phyloP scores from a whole-genome alignment of 2,888 invertebrate species.

The Amblyjoppa fuscipennis region DNA sequence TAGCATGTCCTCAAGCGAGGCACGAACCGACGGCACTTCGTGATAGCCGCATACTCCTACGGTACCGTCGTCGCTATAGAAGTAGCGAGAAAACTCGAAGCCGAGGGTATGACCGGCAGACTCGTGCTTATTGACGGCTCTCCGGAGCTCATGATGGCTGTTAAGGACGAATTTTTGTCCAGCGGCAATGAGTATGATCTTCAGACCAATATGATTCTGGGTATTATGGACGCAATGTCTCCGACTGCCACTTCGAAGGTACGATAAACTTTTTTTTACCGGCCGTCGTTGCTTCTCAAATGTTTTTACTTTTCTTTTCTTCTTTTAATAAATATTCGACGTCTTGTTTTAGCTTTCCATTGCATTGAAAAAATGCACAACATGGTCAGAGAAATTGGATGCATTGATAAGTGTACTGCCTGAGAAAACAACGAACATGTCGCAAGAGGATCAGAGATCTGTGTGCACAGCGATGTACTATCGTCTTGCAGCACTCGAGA shows the following conservation, averaged over 20 bases:
- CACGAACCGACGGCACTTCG: slow-evolving; percentile 86
- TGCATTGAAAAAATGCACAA: slow-evolving; percentile 86
- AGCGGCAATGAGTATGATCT: slow-evolving; percentile 69
- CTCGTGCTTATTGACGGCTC: slow-evolving; percentile 93
- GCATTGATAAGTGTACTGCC: slow-evolving; percentile 85
- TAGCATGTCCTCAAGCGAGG: slow-evolving; percentile 87
- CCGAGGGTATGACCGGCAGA: slow-evolving; percentile 88
- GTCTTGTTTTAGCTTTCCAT: slow-evolving; percentile 73
- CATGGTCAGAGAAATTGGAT: slow-evolving; percentile 87
- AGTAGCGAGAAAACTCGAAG: slow-evolving; percentile 90
- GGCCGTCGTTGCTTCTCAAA: not conserved
- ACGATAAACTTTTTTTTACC: too few species aligned
- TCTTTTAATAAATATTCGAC: slow-evolving; percentile 1
- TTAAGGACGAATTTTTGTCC: slow-evolving; percentile 86
- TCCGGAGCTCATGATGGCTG: slow-evolving; percentile 89
- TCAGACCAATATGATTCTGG: too few species aligned
- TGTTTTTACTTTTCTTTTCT: slow-evolving; percentile 35
- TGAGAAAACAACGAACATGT: slow-evolving; percentile 80
- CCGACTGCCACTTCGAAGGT: too few species aligned
- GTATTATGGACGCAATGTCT: too few species aligned
- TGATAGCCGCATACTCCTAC: slow-evolving; percentile 95
- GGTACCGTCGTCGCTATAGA: slow-evolving; percentile 93
- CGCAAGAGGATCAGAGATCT: slow-evolving; percentile 84
- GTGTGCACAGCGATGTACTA: slow-evolving; percentile 86
- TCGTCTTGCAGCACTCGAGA: slow-evolving; percentile 86